phyloP scores from a whole-genome alignment of 2,113 vertebrate species.

The cattle (Bos taurus) region DNA sequence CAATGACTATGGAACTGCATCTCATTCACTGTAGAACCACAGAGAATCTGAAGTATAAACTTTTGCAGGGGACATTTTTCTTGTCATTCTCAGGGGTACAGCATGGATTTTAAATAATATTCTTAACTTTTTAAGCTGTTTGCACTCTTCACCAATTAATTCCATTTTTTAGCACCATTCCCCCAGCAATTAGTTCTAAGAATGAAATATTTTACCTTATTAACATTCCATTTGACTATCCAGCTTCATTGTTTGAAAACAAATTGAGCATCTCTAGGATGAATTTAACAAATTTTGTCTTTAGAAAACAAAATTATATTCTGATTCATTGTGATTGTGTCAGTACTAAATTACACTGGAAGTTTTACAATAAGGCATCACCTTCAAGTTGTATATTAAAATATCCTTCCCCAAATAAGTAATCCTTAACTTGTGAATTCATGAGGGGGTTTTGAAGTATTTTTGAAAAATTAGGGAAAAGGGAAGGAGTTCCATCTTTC shows the following conservation, averaged over 20 bases:
- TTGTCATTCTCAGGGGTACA: not conserved
- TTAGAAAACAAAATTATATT: not conserved
- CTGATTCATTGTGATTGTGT: not conserved
- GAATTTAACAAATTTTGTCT: not conserved
- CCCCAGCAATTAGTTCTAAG: not conserved
- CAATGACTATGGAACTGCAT: not conserved
- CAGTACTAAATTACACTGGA: not conserved
- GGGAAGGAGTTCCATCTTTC: not conserved
- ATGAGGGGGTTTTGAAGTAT: not conserved
- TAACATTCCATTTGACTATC: not conserved
- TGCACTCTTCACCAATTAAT: not conserved
- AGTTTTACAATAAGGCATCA: not conserved
- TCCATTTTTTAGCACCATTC: not conserved
- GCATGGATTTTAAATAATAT: not conserved
- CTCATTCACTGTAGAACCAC: not conserved
- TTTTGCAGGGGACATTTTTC: not conserved
- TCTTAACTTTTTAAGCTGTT: not conserved
- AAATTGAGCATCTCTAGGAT: not conserved
- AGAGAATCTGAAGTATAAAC: not conserved
- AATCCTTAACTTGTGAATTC: not conserved
- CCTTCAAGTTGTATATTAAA: not conserved
- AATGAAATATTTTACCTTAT: not conserved
- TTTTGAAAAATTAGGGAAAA: not conserved
- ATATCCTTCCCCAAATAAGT: not conserved
- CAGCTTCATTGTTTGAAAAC: not conserved